Evolutionary conservation across 2,888 invertebrate species (phyloP).

Genomic region (Tiliacea aurago): DNA sequence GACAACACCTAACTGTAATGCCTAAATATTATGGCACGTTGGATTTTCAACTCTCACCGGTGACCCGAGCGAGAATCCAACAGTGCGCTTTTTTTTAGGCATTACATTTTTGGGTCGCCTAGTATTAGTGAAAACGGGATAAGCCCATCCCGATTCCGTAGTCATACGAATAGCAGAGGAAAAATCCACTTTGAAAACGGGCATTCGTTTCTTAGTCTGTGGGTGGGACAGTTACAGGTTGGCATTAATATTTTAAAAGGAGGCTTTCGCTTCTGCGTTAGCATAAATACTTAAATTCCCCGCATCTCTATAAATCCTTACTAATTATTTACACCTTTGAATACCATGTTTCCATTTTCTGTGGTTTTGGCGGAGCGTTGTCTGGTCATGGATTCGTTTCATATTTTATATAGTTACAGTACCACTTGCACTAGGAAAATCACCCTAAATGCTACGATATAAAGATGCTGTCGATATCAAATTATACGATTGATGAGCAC

Average conservation of each 20-base stretch:
- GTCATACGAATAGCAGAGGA: too few relatives aligned
- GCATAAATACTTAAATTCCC: slow-evolving; percentile 25
- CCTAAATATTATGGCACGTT: too few relatives aligned
- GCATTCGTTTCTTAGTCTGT: not conserved
- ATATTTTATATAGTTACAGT: not conserved
- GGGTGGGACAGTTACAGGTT: slow-evolving; percentile 6
- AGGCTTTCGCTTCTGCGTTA: slow-evolving; percentile 8
- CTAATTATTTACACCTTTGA: slow-evolving; percentile 27
- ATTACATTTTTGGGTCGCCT: too few relatives aligned
- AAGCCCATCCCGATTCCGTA: too few relatives aligned
- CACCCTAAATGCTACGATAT: not conserved
- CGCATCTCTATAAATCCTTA: not conserved
- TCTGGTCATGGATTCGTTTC: not conserved
- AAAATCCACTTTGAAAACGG: too few relatives aligned
- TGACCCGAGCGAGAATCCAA: too few relatives aligned
- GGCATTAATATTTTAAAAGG: slow-evolving; percentile 28
- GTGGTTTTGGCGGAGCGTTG: not conserved
- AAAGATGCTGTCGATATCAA: not conserved
- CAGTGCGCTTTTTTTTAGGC: too few relatives aligned
- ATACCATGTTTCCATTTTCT: not conserved
- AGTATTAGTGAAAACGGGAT: too few relatives aligned
- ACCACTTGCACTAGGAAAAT: not conserved
- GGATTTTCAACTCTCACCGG: too few relatives aligned
- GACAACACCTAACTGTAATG: too few relatives aligned
- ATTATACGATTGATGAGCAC: not conserved